These are phyloP conservation scores for Acyrthosiphon pisum DNA, from an alignment of 1,140 invertebrate genomes.

Conservation along the genomic window DNA sequence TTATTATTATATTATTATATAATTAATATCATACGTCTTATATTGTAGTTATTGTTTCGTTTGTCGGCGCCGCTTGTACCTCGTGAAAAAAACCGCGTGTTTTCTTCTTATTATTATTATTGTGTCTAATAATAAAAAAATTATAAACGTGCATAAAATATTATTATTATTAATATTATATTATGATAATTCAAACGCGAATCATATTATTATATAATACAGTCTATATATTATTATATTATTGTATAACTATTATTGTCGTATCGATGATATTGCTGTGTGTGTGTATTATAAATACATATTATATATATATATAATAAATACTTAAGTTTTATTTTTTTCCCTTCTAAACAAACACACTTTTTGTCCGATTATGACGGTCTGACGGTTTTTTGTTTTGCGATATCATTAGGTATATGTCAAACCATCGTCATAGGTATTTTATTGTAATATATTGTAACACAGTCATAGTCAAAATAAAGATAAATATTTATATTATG, in stretches of 20 bases:
- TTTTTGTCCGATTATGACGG: no score
- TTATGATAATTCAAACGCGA: neutral
- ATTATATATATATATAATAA: no score
- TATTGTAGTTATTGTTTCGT: neutral
- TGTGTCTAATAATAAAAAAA: neutral
- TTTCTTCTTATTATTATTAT: neutral
- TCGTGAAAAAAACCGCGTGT: neutral
- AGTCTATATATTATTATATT: neutral
- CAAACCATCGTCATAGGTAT: no score
- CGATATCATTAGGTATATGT: no score
- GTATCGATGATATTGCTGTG: no score
- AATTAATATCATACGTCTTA: neutral
- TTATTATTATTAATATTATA: neutral
- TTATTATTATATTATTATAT: neutral
- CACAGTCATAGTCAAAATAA: no score
- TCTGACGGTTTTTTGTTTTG: no score
- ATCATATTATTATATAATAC: slow-evolving; percentile 3
- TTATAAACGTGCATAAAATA: neutral
- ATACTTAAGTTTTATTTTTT: no score
- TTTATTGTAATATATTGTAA: no score
- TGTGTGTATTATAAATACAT: no score
- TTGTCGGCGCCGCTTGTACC: neutral
- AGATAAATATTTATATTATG: no score
- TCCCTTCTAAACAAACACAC: no score
- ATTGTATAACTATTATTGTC: slow-evolving; percentile 16